Conservation (phyloP, 2,797 vertebrate species). For the Danio kyathit region DNA sequence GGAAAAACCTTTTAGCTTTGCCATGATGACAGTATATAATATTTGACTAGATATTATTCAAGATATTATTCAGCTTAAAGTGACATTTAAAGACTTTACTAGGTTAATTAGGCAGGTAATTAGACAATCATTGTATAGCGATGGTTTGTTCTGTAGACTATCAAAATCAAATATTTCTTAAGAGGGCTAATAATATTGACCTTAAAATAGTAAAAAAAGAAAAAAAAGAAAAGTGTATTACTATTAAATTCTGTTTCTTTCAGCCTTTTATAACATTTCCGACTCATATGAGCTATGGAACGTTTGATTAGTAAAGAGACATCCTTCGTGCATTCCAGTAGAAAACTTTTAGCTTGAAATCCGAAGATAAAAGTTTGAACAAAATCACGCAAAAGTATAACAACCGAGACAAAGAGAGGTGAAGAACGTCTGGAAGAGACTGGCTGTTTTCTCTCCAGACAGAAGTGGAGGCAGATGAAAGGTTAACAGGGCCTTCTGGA, state of each 20-base stretch:
- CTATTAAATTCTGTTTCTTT: neutral
- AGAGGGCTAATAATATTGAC: too few species aligned
- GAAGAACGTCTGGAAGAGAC: conserved; percentile 20
- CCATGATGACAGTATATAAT: too few species aligned
- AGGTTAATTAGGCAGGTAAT: too few species aligned
- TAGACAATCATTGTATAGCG: too few species aligned
- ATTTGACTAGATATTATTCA: too few species aligned
- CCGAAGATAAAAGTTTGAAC: neutral
- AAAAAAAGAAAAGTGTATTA: too few species aligned
- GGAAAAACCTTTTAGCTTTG: too few species aligned
- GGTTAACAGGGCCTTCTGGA: conserved; percentile 41
- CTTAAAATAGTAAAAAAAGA: too few species aligned
- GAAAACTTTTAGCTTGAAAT: neutral
- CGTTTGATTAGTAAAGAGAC: neutral
- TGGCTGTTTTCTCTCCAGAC: conserved; percentile 24
- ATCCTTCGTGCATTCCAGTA: neutral
- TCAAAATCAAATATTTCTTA: too few species aligned
- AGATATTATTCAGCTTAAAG: too few species aligned
- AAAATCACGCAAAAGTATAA: neutral
- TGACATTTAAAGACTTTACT: too few species aligned
- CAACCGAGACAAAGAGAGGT: neutral
- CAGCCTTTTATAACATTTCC: neutral
- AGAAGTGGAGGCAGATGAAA: conserved; percentile 51
- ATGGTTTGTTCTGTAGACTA: too few species aligned
- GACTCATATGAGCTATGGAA: neutral